Evolutionary conservation across 2,888 invertebrate genomes (phyloP).

Genomic region (Pterobdella sp.): DNA sequence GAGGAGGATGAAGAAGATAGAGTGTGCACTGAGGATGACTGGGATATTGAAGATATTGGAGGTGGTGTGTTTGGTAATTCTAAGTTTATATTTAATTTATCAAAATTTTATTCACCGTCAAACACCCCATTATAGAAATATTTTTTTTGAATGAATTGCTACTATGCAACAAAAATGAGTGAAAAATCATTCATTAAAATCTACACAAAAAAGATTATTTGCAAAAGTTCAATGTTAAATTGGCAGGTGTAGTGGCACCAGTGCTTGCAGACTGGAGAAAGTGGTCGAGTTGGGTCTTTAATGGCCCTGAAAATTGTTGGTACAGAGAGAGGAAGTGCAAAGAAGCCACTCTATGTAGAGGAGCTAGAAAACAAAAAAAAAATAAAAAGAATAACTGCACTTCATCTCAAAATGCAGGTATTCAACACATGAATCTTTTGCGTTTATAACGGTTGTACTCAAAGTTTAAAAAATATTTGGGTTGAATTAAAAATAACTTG

Average conservation of each 20-base stretch:
- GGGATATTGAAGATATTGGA: background rate
- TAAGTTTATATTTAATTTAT: background rate
- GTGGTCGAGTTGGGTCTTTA: background rate
- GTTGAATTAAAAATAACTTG: too few relatives aligned
- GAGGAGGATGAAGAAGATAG: background rate
- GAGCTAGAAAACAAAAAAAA: background rate
- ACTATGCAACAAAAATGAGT: too few relatives aligned
- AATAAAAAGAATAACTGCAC: background rate
- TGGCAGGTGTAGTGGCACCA: background rate
- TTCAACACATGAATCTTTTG: too few relatives aligned
- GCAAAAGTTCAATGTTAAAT: background rate
- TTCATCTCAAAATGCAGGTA: background rate
- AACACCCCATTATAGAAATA: too few relatives aligned
- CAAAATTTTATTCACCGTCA: too few relatives aligned
- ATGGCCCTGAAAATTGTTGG: background rate
- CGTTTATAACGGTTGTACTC: too few relatives aligned
- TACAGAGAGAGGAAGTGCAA: background rate
- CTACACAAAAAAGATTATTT: background rate
- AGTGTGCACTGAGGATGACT: background rate
- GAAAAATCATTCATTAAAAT: too few relatives aligned
- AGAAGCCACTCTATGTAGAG: background rate
- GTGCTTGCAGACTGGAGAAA: background rate
- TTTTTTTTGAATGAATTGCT: too few relatives aligned
- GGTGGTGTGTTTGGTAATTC: background rate
- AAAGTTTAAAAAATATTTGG: too few relatives aligned